Base-by-base conservation (phyloP, 2,797 vertebrate genomes). In the Rhinophrynus dorsalis region DNA sequence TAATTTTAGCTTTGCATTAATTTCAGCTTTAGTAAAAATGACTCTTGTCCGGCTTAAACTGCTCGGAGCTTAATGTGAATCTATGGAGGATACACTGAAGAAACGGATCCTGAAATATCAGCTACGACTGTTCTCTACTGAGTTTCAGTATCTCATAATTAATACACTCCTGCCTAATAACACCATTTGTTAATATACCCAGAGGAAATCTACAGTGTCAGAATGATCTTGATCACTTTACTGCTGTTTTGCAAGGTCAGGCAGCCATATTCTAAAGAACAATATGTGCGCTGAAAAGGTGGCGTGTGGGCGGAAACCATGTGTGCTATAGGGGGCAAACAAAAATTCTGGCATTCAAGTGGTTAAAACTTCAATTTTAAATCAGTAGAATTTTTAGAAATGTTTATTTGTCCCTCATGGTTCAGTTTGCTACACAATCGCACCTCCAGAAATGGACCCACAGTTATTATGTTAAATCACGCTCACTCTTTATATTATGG, bases 21-120 rank as follows among this genome's bases (percentile, higher is more conserved):
- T 66, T 66, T 73, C 55, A 67, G 62, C 33, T 73, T 17, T 73
- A 59, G 70, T 26, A 73, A 66, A n/a, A 60, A 73, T 73, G 70
- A 66, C 62, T 73, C 54, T n/a, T 67, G 70, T 73, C 70, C 47
- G 42, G 59, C 62, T 66, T 66, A 59, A 77, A 69, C 45, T 26
- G 56, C 11, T 63, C 51, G 67, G 65, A 78, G 37, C 47, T 6
- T 56, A 52, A 62, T 20, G 12, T 57, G 45, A 47, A 69, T 75
- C 63, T 18, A 29, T 35, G 23, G 27, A 62, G 11, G 45, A 60
- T 38, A 48, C 40, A 47, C 15, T 50, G 29, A 71, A 76, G 42
- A 42, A 76, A 29, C 10, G 13, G 42, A 29, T 61, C 55, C 23
- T 47, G 51, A 58, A 50, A 48, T 54, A 38, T 24, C 48, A 33